Conservation (phyloP, 2,113 vertebrate species). For the Ptilorrhoa leucosticta region DNA sequence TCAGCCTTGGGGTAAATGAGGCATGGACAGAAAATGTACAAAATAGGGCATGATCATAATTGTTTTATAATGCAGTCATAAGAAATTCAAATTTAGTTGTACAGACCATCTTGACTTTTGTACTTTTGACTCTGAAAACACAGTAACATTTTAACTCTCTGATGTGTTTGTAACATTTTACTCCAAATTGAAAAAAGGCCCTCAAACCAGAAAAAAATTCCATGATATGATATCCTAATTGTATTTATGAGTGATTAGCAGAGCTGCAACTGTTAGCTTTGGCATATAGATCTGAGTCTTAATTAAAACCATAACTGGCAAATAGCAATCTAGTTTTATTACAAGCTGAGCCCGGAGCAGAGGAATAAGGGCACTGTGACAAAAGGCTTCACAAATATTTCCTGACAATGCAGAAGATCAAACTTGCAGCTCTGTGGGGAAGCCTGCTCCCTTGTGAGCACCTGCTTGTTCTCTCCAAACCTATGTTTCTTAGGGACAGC, state of each 20-base stretch:
- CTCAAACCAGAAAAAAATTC: neutral
- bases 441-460: neutral
- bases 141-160: neutral
- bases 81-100: neutral
- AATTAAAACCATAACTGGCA: neutral
- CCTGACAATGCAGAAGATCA: neutral
- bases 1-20: neutral
- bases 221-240: neutral
- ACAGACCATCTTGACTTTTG: neutral
- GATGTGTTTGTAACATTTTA: neutral
- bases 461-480: neutral
- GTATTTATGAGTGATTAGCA: neutral
- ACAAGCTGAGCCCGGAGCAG: neutral
- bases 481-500: neutral
- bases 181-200: neutral
- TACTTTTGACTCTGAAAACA: neutral
- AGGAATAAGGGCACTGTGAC: neutral
- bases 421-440: neutral
- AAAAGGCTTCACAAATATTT: neutral
- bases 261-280: neutral
- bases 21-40: neutral
- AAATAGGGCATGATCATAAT: neutral
- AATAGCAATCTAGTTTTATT: neutral
- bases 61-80: neutral
- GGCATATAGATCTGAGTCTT: neutral